Evolutionary conservation across 1,140 invertebrate genomes (phyloP).

Genomic region (Dendrolimus kikuchii): DNA sequence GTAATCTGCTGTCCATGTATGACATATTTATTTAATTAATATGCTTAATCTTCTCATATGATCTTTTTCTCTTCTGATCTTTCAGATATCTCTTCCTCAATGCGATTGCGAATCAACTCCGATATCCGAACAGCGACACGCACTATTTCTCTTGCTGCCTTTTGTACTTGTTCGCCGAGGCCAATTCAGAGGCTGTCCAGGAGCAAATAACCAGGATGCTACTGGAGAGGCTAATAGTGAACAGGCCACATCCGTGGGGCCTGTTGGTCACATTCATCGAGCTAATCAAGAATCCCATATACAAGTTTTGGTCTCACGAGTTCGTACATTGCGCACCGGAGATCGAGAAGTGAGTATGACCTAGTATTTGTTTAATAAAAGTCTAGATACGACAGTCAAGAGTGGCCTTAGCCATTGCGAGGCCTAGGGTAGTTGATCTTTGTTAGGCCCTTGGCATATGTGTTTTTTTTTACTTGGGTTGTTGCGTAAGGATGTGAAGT

Average conservation of each 20-base stretch:
- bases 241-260: slow-evolving; percentile 99
- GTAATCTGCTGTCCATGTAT: too few relatives aligned
- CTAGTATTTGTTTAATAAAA: too few relatives aligned
- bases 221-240: slow-evolving; percentile 96
- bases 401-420: neutral
- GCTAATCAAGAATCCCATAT: slow-evolving; percentile 98
- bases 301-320: slow-evolving; percentile 99
- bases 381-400: neutral
- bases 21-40: too few relatives aligned
- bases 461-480: too few relatives aligned
- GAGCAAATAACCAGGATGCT: slow-evolving; percentile 94
- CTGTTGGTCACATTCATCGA: slow-evolving; percentile 99
- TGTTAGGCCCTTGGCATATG: too few relatives aligned
- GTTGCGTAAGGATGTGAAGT: too few relatives aligned
- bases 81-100: slow-evolving; percentile 94
- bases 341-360: slow-evolving; percentile 89
- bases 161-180: slow-evolving; percentile 97
- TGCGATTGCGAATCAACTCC: slow-evolving; percentile 97
- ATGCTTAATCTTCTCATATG: too few relatives aligned
- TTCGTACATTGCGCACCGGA: slow-evolving; percentile 99
- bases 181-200: slow-evolving; percentile 97
- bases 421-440: too few relatives aligned
- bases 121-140: slow-evolving; percentile 99
- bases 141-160: slow-evolving; percentile 99
- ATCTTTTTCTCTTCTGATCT: too few relatives aligned